A percentile compares a stretch with the other conserved stretches of the same genome.
Conservation (phyloP, 2,888 invertebrate genomes). For the Chalcis sispes region DNA sequence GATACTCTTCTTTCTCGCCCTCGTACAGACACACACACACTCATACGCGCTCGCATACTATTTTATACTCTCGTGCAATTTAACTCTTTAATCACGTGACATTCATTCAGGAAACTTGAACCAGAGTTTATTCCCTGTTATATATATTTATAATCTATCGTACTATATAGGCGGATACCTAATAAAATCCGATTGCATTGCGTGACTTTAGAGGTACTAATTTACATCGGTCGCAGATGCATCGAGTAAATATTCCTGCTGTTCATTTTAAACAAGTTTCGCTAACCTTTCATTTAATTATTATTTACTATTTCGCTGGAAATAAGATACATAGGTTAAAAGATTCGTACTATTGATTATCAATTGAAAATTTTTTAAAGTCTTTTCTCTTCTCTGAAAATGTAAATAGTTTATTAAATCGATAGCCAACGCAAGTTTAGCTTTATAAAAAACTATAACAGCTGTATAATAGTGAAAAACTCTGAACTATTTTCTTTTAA, state of each 20-base stretch:
- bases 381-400: conserved; percentile 40
- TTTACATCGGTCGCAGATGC: conserved; percentile 28
- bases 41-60: too few relatives aligned
- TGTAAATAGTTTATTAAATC: conserved; percentile 29
- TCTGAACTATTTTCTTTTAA: conserved; percentile 35
- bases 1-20: too few relatives aligned
- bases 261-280: conserved; percentile 8
- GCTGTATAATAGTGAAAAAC: conserved; percentile 36
- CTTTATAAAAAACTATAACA: conserved; percentile 46
- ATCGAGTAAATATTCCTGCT: conserved; percentile 6
- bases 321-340: conserved; percentile 40
- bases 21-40: too few relatives aligned
- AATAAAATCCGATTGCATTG: conserved; percentile 33
- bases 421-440: conserved; percentile 27
- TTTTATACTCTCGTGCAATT: background rate
- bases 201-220: conserved; percentile 28
- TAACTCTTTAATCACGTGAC: conserved; percentile 4
- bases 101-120: conserved; percentile 45
- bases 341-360: conserved; percentile 35
- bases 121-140: conserved; percentile 29
- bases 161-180: conserved; percentile 28
- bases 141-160: conserved; percentile 40
- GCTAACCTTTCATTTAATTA: conserved; percentile 2
- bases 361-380: conserved; percentile 35
- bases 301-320: background rate